Evolutionary conservation across 2,888 invertebrate genomes (phyloP).

Genomic region (Phyllotreta striolata): DNA sequence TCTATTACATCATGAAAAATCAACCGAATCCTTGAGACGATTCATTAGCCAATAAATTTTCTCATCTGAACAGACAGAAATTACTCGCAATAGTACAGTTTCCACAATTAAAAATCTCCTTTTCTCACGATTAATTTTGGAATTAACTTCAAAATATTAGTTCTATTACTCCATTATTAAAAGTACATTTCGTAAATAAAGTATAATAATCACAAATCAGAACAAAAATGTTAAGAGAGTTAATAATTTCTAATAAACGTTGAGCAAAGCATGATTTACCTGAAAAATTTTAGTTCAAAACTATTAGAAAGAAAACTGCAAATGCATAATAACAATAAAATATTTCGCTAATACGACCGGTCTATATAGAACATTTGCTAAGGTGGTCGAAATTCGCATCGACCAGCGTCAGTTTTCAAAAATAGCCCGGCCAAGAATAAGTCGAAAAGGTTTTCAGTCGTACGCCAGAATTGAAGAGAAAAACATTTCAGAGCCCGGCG

Average conservation of each 20-base stretch:
- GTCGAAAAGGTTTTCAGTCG: conserved; percentile 50
- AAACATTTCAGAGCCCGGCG: conserved; percentile 51
- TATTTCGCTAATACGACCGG: not conserved
- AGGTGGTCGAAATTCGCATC: conserved; percentile 49
- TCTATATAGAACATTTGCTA: conserved; percentile 17
- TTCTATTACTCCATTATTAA: too few relatives aligned
- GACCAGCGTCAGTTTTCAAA: conserved; percentile 54
- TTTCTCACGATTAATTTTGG: too few relatives aligned
- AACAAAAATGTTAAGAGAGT: too few relatives aligned
- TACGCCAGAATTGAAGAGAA: conserved; percentile 51
- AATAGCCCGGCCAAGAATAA: conserved; percentile 54
- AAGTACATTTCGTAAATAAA: too few relatives aligned
- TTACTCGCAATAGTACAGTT: conserved; percentile 4
- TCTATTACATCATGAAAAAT: not conserved
- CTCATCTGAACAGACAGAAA: not conserved
- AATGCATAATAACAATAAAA: too few relatives aligned
- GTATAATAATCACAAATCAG: too few relatives aligned
- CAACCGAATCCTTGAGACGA: conserved; percentile 5
- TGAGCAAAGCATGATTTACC: too few relatives aligned
- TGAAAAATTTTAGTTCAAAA: too few relatives aligned
- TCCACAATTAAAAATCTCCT: not conserved
- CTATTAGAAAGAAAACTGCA: too few relatives aligned
- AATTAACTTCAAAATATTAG: too few relatives aligned
- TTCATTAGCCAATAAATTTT: conserved; percentile 2
- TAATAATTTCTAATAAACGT: too few relatives aligned